A percentile compares a stretch with the other conserved stretches of the same genome.
These are phyloP conservation scores for Clostera curtula DNA, from an alignment of 2,888 invertebrate species.

Conservation along the genomic window DNA sequence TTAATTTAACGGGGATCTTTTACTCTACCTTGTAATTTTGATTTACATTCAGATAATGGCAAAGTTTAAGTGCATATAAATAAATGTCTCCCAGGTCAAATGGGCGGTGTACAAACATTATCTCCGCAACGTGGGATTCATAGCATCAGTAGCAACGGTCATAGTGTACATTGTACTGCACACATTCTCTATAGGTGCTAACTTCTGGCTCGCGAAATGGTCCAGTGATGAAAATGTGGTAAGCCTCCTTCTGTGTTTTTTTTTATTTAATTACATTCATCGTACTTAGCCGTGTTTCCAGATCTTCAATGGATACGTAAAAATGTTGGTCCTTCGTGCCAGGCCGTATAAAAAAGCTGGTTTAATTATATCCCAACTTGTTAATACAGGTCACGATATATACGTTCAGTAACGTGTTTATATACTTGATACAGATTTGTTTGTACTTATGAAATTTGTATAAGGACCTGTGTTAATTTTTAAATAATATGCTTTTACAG, in stretches of 20 bases:
- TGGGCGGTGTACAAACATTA: conserved; percentile 92
- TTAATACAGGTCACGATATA: too few species aligned
- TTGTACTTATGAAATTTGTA: too few species aligned
- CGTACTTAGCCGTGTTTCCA: too few species aligned
- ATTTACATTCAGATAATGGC: neutral
- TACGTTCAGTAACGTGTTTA: too few species aligned
- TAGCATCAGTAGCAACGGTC: conserved; percentile 81
- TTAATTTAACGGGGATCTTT: neutral
- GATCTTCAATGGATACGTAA: too few species aligned
- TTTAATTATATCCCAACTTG: too few species aligned
- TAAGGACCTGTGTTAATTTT: too few species aligned
- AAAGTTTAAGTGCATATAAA: neutral
- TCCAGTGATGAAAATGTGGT: conserved; percentile 78
- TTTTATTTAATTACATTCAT: too few species aligned
- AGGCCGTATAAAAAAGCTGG: too few species aligned
- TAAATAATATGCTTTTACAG: too few species aligned
- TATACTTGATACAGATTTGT: too few species aligned
- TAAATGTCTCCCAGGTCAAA: conserved; percentile 78
- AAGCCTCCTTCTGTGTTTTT: conserved; percentile 18
- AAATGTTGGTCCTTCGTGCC: too few species aligned
- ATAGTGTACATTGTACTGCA: conserved; percentile 86
- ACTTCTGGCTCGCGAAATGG: conserved; percentile 90
- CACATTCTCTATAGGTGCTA: conserved; percentile 89
- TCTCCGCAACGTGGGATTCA: conserved; percentile 86
- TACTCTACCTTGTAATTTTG: conserved; percentile 25